A percentile compares a stretch with the other conserved stretches of the same genome.
Evolutionary conservation across 2,888 invertebrate species (phyloP).

Genomic region (Drosophila borborema): DNA sequence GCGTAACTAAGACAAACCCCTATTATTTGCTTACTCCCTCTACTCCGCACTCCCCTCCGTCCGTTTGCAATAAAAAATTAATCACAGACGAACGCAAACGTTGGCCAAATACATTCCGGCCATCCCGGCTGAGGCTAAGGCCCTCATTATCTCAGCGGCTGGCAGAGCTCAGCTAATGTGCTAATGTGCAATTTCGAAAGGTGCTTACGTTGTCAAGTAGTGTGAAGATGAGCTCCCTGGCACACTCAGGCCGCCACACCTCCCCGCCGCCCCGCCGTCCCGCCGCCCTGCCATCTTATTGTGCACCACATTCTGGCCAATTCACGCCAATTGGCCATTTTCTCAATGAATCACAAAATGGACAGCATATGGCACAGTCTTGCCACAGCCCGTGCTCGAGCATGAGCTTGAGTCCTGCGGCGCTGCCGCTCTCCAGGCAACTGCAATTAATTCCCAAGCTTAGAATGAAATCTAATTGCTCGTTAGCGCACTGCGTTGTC

Average conservation of each 20-base stretch:
- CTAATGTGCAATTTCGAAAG: conserved; percentile 82
- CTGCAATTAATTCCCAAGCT: conserved; percentile 84
- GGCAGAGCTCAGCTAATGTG: conserved; percentile 68
- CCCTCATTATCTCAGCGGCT: conserved; percentile 52
- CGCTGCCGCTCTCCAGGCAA: conserved; percentile 50
- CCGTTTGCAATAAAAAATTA: conserved; percentile 69
- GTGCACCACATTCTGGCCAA: conserved; percentile 21
- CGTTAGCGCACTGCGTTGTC: conserved; percentile 80
- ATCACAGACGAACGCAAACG: conserved; percentile 55
- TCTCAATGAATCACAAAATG: conserved; percentile 70
- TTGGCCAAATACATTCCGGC: conserved; percentile 21
- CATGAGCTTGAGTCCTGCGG: conserved; percentile 42
- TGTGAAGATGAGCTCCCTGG: conserved; percentile 75
- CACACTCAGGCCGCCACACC: neutral
- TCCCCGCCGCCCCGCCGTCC: neutral
- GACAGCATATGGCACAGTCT: conserved; percentile 71
- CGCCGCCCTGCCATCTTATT: neutral
- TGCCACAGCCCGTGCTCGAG: conserved; percentile 35
- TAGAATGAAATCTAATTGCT: conserved; percentile 85
- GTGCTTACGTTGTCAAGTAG: conserved; percentile 85
- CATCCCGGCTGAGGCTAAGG: neutral
- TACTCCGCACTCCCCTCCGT: neutral
- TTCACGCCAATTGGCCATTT: conserved; percentile 75
- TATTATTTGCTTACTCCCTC: conserved; percentile 37
- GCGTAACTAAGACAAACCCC: conserved; percentile 38